Percentiles rank a stretch among this genome's conserved stretches.
These are phyloP conservation scores for Taphrorychus bicolor DNA, from an alignment of 2,888 invertebrate genomes.

Conservation along the genomic window DNA sequence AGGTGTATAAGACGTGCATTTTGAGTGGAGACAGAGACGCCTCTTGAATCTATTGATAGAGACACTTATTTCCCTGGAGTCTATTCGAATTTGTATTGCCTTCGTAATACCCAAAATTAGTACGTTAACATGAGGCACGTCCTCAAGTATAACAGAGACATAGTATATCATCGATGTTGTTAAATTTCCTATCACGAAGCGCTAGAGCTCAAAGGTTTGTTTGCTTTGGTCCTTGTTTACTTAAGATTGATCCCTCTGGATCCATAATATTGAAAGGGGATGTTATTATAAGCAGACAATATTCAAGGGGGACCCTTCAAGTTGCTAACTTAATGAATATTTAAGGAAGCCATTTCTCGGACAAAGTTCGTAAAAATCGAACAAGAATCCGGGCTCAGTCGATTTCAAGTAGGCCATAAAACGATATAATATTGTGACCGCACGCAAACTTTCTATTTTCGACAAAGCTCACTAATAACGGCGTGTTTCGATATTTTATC, in stretches of 20 bases:
- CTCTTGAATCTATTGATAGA: not conserved
- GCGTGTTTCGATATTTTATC: slow-evolving; percentile 26
- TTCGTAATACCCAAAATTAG: not conserved
- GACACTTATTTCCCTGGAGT: not conserved
- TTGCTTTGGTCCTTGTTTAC: not conserved
- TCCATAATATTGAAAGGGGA: not conserved
- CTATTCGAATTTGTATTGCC: not conserved
- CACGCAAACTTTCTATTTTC: slow-evolving; percentile 28
- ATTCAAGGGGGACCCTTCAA: not conserved
- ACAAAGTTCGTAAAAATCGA: not conserved
- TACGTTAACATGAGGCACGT: not conserved
- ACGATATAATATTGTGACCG: not conserved
- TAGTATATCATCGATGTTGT: not conserved
- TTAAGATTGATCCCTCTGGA: not conserved
- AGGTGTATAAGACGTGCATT: not conserved
- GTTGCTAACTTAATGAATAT: not conserved
- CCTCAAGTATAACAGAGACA: not conserved
- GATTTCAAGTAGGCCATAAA: not conserved
- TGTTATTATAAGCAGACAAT: not conserved
- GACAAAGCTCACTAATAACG: slow-evolving; percentile 13
- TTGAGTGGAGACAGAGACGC: not conserved
- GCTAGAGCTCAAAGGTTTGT: not conserved
- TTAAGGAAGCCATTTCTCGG: not conserved
- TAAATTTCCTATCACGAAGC: not conserved
- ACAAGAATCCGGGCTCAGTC: not conserved